A percentile compares a stretch with the other conserved stretches of the same genome.
phyloP scores from a whole-genome alignment of 2,888 invertebrate species.

The Micoletzkya japonica region DNA sequence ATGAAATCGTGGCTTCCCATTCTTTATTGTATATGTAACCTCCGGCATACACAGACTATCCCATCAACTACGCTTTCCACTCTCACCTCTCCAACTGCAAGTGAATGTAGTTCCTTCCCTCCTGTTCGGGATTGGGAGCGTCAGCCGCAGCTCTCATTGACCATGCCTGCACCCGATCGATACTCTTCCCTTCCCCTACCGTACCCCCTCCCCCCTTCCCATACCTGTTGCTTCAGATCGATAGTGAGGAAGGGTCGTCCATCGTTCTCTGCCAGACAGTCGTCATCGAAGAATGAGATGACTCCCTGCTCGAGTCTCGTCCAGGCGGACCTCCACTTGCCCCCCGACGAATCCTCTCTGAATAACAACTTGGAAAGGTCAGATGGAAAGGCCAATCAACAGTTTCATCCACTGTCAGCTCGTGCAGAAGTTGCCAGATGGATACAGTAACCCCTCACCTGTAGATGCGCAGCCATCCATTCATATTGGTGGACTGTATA shows the following conservation, averaged over 20 bases:
- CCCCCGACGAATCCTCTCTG: neutral
- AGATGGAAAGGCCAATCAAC: neutral
- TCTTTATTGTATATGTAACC: too few relatives aligned
- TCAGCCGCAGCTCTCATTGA: conserved; percentile 20
- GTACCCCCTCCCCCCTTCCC: too few relatives aligned
- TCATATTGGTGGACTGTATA: conserved; percentile 7
- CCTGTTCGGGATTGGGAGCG: conserved; percentile 15
- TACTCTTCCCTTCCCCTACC: neutral
- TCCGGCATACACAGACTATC: too few relatives aligned
- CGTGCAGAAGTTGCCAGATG: neutral
- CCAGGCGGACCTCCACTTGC: conserved; percentile 26
- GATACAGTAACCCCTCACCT: conserved; percentile 1
- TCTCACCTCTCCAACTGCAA: conserved; percentile 17
- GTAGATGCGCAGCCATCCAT: conserved; percentile 26
- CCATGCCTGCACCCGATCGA: neutral
- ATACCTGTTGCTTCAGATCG: conserved; percentile 16
- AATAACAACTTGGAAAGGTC: neutral
- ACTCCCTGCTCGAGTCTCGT: conserved; percentile 11
- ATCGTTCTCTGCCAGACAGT: conserved; percentile 27
- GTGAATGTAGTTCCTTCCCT: conserved; percentile 23
- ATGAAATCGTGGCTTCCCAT: too few relatives aligned
- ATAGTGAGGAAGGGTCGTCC: conserved; percentile 2
- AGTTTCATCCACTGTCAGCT: neutral
- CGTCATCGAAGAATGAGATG: conserved; percentile 24
- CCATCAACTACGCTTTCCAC: neutral